Evolutionary conservation across 2,888 invertebrate genomes (phyloP), one percentile per base, ranked within the genome.

Genomic region (Noctua janthe): DNA sequence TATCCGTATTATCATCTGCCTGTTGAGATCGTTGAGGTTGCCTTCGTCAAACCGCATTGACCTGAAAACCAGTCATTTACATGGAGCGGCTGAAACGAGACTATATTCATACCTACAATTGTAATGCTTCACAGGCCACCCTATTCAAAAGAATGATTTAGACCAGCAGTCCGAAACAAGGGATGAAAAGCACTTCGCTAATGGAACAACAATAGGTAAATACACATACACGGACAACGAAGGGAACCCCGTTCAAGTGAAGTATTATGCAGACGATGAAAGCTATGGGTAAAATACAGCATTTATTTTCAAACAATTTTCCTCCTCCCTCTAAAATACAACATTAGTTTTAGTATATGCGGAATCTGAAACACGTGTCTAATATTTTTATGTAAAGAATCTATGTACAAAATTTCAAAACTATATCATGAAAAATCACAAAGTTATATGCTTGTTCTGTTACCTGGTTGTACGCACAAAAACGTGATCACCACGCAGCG

Each of bases 121-220:
- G 0, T 56, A 51, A 54, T 17, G 62, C 59, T 76, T 23, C 11
- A 64, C 81, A 96, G 95, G 94, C 87, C 91, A 88, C 84, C 94
- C 95, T 8, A 73, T 92, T 51, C 84, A 87, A 23, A 91, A 87
- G 54, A 35, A 78, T 35, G 87, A 86, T 70, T 15, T 84, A 66
- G 87, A 89, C 29, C 71, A 47, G 10, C 90, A 89, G 59, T 59
- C 88, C 3, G 90, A 91, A 10, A 54, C 87, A 23, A 97, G 98
- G 74, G 97, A 98, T 80, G 98, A 98, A 92, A 97, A 97, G 87
- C 97, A 97, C 70, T 97, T 97, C 83, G 93, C 97, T 0, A 98
- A 98, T 93, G 98, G 98, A 23, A 98, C 98, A 13, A 97, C 98
- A 0, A 94, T 97, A 10, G 98, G 98, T 23, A 98, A 98, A 89